Conservation (phyloP, 2,113 vertebrate species). For the Plectropomus leopardus region DNA sequence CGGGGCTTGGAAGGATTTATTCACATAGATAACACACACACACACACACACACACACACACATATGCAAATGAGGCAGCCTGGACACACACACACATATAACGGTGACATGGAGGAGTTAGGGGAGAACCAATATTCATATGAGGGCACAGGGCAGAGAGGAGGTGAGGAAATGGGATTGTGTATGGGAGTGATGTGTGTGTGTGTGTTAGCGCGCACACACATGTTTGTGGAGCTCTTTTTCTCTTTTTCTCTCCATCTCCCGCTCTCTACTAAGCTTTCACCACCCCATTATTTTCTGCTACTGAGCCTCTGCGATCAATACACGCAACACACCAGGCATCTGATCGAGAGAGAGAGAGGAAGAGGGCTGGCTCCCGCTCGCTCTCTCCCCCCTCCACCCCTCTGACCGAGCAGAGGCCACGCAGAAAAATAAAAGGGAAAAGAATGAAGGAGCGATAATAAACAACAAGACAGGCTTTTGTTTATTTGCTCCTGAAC, state of each 20-base stretch:
- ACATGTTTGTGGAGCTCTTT: conserved; percentile 57
- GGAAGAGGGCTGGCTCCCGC: conserved; percentile 15
- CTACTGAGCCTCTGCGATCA: conserved; percentile 91
- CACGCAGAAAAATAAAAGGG: conserved; percentile 51
- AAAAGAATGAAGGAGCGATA: conserved; percentile 34
- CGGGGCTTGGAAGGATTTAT: conserved; percentile 95
- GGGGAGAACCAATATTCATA: conserved; percentile 86
- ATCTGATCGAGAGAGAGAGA: conserved; percentile 80
- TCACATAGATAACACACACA: conserved; percentile 96
- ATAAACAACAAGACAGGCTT: conserved; percentile 65
- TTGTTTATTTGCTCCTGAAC: conserved; percentile 58
- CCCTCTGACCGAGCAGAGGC: conserved; percentile 49
- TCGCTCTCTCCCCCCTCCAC: background rate
- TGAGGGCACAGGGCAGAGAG: conserved; percentile 87
- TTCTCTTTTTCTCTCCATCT: conserved; percentile 67
- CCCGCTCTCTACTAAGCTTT: conserved; percentile 78
- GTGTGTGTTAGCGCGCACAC: conserved; percentile 29
- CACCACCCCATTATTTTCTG: conserved; percentile 90
- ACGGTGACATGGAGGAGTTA: conserved; percentile 91
- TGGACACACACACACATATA: conserved; percentile 57
- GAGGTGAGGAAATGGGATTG: conserved; percentile 51
- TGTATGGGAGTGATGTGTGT: conserved; percentile 38
- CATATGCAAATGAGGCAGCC: conserved; percentile 90
- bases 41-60: conserved; percentile 80
- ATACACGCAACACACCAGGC: conserved; percentile 88